A percentile compares a stretch with the other conserved stretches of the same genome.
phyloP scores from a whole-genome alignment of 30 jellyfish, hydroid and myxozoan species.

The Aurelia coerulea region DNA sequence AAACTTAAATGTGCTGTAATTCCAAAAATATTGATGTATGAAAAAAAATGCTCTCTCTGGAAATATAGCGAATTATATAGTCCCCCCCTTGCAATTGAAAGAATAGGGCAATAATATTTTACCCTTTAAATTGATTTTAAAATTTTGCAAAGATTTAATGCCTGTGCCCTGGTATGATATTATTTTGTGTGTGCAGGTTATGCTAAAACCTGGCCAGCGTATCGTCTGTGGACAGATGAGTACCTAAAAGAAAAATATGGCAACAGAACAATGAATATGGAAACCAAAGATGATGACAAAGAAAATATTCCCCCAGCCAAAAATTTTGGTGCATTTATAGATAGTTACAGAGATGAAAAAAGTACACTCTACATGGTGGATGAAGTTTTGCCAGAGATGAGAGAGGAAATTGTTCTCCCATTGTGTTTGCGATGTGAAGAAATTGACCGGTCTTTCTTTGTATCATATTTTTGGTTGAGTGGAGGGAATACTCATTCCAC shows the following conservation, averaged over 20 bases:
- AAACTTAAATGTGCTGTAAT: no score
- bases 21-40: no score
- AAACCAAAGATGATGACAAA: slow-evolving; percentile 88
- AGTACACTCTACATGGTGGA: slow-evolving; percentile 72
- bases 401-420: slow-evolving; percentile 79
- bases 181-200: slow-evolving; percentile 37
- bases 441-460: slow-evolving; percentile 79
- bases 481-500: slow-evolving; percentile 82
- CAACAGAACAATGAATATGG: slow-evolving; percentile 71
- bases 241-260: slow-evolving; percentile 72
- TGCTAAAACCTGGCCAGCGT: slow-evolving; percentile 89
- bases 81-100: no score
- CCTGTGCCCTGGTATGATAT: no score
- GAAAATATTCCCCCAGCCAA: slow-evolving; percentile 61
- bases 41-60: no score
- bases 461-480: slow-evolving; percentile 79
- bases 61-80: no score
- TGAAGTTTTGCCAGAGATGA: slow-evolving; percentile 86
- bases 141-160: no score
- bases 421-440: slow-evolving; percentile 87
- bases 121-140: no score
- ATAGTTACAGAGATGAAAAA: slow-evolving; percentile 33
- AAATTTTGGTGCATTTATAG: slow-evolving; percentile 59
- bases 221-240: slow-evolving; percentile 79
- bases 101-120: no score